phyloP scores from a whole-genome alignment of 2,113 vertebrate species.

The Dipodomys stephensi region DNA sequence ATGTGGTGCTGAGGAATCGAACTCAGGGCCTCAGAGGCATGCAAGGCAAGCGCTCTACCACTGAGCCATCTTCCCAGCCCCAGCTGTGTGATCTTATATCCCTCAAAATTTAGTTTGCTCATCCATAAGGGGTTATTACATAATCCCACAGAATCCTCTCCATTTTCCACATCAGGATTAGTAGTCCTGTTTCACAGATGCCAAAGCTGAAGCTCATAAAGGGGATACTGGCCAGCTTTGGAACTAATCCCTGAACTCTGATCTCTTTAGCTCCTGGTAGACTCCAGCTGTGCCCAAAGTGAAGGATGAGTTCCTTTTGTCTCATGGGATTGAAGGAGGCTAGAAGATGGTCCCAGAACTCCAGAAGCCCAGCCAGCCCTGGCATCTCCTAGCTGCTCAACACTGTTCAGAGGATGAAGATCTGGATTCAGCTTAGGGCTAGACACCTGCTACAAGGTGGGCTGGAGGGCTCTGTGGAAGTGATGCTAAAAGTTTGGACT shows the following conservation, averaged over 20 bases:
- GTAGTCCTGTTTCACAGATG: background rate
- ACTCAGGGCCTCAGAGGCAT: too few relatives aligned
- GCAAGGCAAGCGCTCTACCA: too few relatives aligned
- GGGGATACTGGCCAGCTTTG: background rate
- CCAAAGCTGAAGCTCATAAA: background rate
- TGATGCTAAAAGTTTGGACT: background rate
- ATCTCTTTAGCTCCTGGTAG: background rate
- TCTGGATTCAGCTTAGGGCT: background rate
- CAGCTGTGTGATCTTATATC: conserved; percentile 33
- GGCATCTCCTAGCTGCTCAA: background rate
- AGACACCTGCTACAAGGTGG: background rate
- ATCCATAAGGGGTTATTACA: background rate
- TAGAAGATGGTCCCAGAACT: background rate
- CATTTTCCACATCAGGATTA: background rate
- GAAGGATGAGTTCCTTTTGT: background rate
- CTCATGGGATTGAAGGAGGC: background rate
- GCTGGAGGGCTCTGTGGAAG: background rate
- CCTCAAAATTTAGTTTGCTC: background rate
- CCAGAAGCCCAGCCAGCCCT: background rate
- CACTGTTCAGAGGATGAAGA: background rate
- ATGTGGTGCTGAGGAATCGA: too few relatives aligned
- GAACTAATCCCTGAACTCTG: background rate
- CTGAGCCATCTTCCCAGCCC: too few relatives aligned
- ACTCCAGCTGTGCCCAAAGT: background rate
- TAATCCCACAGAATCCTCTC: background rate